These are phyloP conservation scores for Heliconius hewitsoni DNA, from an alignment of 1,140 invertebrate genomes.

Conservation along the genomic window DNA sequence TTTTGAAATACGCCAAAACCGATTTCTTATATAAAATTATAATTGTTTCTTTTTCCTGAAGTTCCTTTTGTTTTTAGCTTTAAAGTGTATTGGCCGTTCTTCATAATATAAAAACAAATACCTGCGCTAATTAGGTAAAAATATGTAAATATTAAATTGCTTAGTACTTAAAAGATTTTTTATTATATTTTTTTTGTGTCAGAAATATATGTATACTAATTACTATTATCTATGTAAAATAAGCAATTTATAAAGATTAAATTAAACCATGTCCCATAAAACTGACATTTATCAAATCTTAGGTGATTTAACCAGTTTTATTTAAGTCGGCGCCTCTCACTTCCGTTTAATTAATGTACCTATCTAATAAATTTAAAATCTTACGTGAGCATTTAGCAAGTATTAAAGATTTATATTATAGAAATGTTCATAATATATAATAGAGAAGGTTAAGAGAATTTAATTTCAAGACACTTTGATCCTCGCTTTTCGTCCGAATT, in stretches of 20 bases:
- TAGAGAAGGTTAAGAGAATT: background rate
- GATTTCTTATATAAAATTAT: no score
- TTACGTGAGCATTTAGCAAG: background rate
- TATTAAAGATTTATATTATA: background rate
- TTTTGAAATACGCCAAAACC: no score
- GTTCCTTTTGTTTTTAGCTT: no score
- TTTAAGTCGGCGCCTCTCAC: constrained; percentile 14
- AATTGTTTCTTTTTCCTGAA: no score
- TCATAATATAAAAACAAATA: no score
- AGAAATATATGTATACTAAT: background rate
- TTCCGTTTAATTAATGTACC: constrained; percentile 17
- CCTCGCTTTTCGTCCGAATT: no score
- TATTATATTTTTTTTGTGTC: background rate
- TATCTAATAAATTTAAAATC: background rate
- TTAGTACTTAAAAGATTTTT: background rate
- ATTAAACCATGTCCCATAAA: background rate
- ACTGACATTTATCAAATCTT: constrained; percentile 16
- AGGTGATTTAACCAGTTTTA: background rate
- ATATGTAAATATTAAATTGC: background rate
- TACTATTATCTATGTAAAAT: background rate
- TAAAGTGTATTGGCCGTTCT: no score
- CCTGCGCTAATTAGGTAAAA: no score
- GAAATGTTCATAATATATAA: background rate
- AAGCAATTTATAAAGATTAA: background rate
- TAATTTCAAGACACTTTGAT: no score